These are phyloP conservation scores for Zygogramma bicolorata DNA, from an alignment of 2,888 invertebrate genomes.

Conservation along the genomic window DNA sequence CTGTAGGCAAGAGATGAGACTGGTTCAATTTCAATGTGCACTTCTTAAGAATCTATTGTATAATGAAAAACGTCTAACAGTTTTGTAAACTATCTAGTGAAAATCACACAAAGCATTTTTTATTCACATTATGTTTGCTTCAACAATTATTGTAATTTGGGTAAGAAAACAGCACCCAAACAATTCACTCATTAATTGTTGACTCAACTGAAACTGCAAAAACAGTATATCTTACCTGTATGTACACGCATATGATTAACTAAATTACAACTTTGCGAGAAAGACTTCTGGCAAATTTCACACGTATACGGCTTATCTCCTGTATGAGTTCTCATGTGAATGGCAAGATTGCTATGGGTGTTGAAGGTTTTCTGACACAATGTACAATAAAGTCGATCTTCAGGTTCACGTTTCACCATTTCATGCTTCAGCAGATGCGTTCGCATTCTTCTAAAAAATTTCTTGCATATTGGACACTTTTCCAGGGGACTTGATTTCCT, in stretches of 20 bases:
- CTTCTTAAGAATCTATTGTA: no score
- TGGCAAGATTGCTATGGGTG: conserved; percentile 62
- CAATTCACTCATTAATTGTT: no score
- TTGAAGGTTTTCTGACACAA: conserved; percentile 60
- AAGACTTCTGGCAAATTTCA: conserved; percentile 63
- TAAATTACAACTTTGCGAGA: conserved; percentile 65
- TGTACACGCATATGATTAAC: conserved; percentile 65
- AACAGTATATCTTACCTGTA: conserved; percentile 55
- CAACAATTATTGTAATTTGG: no score
- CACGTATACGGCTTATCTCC: conserved; percentile 63
- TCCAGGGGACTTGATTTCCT: conserved; percentile 63
- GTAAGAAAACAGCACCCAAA: no score
- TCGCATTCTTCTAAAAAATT: conserved; percentile 65
- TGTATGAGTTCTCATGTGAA: conserved; percentile 64
- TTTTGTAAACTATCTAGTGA: no score
- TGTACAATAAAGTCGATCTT: conserved; percentile 56
- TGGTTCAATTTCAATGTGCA: no score
- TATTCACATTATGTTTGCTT: no score
- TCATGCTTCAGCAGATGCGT: conserved; percentile 66
- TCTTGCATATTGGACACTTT: conserved; percentile 65
- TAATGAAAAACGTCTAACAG: no score
- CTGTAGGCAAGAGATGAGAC: no score
- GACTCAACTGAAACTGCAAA: no score
- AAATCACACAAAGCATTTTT: no score
- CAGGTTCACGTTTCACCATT: conserved; percentile 52